Evolutionary conservation across 2,797 vertebrate species (phyloP).

Genomic region (Hippoglossus hippoglossus): DNA sequence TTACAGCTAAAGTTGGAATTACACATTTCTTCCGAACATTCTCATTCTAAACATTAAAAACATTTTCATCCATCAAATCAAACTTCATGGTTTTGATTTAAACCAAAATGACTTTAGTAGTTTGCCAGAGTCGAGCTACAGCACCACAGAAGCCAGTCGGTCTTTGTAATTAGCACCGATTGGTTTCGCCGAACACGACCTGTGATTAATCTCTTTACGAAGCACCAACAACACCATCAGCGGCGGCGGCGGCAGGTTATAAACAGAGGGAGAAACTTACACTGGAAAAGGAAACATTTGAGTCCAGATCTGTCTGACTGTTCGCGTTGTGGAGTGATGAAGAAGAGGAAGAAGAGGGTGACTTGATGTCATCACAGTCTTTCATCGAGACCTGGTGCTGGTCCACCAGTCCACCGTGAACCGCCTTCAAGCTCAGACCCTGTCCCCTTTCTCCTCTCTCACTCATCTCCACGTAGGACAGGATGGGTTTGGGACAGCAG

Average conservation of each 20-base stretch:
- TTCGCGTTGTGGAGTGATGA: conserved; percentile 91
- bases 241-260: conserved; percentile 78
- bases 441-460: conserved; percentile 87
- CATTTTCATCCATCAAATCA: conserved; percentile 55
- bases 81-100: conserved; percentile 29
- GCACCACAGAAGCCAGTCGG: conserved; percentile 64
- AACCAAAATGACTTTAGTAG: conserved; percentile 26
- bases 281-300: conserved; percentile 97
- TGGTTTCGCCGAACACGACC: conserved; percentile 59
- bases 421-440: conserved; percentile 87
- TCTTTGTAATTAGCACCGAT: conserved; percentile 70
- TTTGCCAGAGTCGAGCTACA: conserved; percentile 48
- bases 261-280: conserved; percentile 89
- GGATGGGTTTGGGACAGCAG: conserved; percentile 88
- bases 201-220: conserved; percentile 67
- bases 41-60: conserved; percentile 53
- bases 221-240: conserved; percentile 70
- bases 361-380: conserved; percentile 96
- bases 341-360: conserved; percentile 79
- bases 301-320: conserved; percentile 97
- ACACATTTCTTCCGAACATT: conserved; percentile 41
- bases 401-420: conserved; percentile 81
- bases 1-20: conserved; percentile 53
- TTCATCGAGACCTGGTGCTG: conserved; percentile 94
- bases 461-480: conserved; percentile 91